A percentile compares a stretch with the other conserved stretches of the same genome.
These are phyloP conservation scores for Tiliqua scincoides DNA, from an alignment of 2,113 vertebrate species.

Conservation along the genomic window DNA sequence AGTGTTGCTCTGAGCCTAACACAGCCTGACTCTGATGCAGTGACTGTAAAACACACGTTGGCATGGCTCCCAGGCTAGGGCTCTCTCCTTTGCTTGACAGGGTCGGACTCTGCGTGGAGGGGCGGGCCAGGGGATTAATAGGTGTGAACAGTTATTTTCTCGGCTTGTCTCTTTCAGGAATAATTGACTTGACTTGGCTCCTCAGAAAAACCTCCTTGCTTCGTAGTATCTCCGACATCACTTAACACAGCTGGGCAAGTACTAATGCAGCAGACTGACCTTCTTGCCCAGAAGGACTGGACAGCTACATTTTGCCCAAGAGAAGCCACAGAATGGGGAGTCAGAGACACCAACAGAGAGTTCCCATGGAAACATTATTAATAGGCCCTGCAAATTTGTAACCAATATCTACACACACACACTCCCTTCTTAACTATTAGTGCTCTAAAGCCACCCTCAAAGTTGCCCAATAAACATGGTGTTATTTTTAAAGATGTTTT, in stretches of 20 bases:
- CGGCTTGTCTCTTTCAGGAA: slow-evolving; percentile 29
- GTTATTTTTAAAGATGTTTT: neutral
- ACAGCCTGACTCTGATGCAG: slow-evolving; percentile 36
- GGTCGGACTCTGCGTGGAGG: neutral
- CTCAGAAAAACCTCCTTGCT: neutral
- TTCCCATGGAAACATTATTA: neutral
- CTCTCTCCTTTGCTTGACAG: slow-evolving; percentile 7
- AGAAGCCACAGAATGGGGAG: neutral
- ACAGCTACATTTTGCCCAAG: neutral
- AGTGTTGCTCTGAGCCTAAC: slow-evolving; percentile 23
- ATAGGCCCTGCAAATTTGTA: neutral
- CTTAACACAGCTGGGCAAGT: slow-evolving; percentile 27
- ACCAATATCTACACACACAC: neutral
- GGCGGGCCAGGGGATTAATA: slow-evolving; percentile 9
- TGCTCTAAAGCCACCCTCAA: neutral
- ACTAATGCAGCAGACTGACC: slow-evolving; percentile 18
- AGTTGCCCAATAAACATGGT: neutral
- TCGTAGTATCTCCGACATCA: neutral
- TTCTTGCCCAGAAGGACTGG: neutral
- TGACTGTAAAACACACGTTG: slow-evolving; percentile 35
- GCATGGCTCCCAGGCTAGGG: slow-evolving; percentile 1
- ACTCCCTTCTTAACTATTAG: neutral
- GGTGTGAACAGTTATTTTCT: slow-evolving; percentile 39
- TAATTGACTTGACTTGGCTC: slow-evolving; percentile 28
- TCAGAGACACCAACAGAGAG: neutral